phyloP scores from a whole-genome alignment of 2,888 invertebrate species.

The Tanaodytes sp. region DNA sequence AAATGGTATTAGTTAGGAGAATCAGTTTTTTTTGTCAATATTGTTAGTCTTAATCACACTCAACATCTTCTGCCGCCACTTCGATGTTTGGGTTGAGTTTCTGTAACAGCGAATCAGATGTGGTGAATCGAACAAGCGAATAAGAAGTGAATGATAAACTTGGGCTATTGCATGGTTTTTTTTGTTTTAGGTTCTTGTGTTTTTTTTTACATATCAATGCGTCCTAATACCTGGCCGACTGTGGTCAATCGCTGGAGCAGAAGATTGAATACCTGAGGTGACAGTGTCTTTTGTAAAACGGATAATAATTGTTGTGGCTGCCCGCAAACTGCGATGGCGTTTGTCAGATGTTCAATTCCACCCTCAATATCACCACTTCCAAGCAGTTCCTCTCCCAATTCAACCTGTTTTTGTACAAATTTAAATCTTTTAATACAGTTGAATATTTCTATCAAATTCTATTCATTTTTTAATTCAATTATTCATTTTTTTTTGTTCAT shows the following conservation, averaged over 20 bases:
- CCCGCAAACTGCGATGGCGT: conserved; percentile 97
- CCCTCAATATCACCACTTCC: conserved; percentile 89
- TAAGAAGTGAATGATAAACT: background rate
- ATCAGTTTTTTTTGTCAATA: too few species aligned
- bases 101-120: conserved; percentile 59
- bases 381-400: conserved; percentile 93
- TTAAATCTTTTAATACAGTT: too few species aligned
- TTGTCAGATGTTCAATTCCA: conserved; percentile 96
- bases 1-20: too few species aligned
- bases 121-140: too few species aligned
- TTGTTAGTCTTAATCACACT: conserved; percentile 59
- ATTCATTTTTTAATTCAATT: too few species aligned
- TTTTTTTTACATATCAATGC: conserved; percentile 24
- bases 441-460: too few species aligned
- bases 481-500: too few species aligned
- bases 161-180: background rate
- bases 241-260: conserved; percentile 87
- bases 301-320: conserved; percentile 92
- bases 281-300: conserved; percentile 94
- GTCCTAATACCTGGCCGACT: conserved; percentile 74
- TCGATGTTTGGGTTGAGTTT: conserved; percentile 61
- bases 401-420: conserved; percentile 77
- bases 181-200: conserved; percentile 1
- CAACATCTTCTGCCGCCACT: conserved; percentile 70
- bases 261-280: conserved; percentile 93